phyloP scores from a whole-genome alignment of 2,797 vertebrate species.

The Alectoris magna region DNA sequence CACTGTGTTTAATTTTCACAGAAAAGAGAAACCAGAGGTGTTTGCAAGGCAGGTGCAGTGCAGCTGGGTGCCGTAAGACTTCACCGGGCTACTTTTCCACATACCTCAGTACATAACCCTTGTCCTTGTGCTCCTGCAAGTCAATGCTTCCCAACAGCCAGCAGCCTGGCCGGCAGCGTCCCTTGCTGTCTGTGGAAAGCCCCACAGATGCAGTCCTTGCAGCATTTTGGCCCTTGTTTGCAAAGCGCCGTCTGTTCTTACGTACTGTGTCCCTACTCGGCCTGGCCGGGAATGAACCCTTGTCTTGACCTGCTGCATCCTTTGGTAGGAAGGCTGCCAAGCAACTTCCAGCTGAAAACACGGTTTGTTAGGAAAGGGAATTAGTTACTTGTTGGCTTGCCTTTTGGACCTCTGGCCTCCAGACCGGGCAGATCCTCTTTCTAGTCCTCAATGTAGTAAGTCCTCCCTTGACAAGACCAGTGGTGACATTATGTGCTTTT shows the following conservation, averaged over 20 bases:
- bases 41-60: background rate
- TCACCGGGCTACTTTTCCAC: background rate
- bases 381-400: slow-evolving; percentile 14
- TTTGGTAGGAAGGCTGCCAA: slow-evolving; percentile 40
- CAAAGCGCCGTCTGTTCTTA: background rate
- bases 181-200: background rate
- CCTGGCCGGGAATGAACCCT: background rate
- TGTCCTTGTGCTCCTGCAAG: background rate
- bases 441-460: background rate
- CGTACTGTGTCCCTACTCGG: background rate
- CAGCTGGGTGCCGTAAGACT: background rate
- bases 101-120: fast-evolving
- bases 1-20: background rate
- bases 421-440: slow-evolving; percentile 27
- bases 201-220: background rate
- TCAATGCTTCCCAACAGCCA: fast-evolving
- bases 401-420: slow-evolving; percentile 16
- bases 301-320: slow-evolving; percentile 46
- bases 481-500: background rate
- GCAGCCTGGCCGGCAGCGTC: background rate
- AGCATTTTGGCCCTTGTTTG: background rate
- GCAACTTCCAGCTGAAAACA: background rate
- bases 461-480: slow-evolving; percentile 11
- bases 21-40: background rate
- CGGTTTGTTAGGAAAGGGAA: slow-evolving; percentile 35